Evolutionary conservation across 2,797 vertebrate species (phyloP).

Genomic region (Silurus lanzhouensis): DNA sequence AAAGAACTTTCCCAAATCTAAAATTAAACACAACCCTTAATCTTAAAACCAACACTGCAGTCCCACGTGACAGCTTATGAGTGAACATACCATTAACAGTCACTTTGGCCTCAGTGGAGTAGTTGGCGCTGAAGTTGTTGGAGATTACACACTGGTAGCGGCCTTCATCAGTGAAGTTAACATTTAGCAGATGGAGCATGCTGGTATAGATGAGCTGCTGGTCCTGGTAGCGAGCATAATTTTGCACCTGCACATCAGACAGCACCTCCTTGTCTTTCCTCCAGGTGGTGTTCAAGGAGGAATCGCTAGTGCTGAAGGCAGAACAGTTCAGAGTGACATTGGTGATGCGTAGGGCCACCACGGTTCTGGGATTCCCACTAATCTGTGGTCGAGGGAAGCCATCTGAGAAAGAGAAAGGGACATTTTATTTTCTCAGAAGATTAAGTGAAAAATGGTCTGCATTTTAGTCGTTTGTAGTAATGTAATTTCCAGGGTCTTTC

Average conservation of each 20-base stretch:
- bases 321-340: slow-evolving; percentile 95
- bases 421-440: too few relatives aligned
- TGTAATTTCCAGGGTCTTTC: not conserved
- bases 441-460: not conserved
- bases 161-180: slow-evolving; percentile 90
- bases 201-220: slow-evolving; percentile 80
- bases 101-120: slow-evolving; percentile 93
- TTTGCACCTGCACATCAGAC: slow-evolving; percentile 89
- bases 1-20: slow-evolving; percentile 16
- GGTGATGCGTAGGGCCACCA: slow-evolving; percentile 86
- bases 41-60: not conserved
- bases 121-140: slow-evolving; percentile 95
- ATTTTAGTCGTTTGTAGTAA: not conserved
- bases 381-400: slow-evolving; percentile 98
- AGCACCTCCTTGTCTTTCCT: slow-evolving; percentile 94
- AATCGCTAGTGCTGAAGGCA: slow-evolving; percentile 94
- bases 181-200: slow-evolving; percentile 82
- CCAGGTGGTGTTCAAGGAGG: slow-evolving; percentile 96
- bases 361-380: slow-evolving; percentile 91
- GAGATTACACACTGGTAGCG: slow-evolving; percentile 98
- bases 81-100: slow-evolving; percentile 90
- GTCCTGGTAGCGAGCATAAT: slow-evolving; percentile 89
- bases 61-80: not conserved
- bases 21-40: slow-evolving; percentile 30
- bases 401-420: slow-evolving; percentile 69